Evolutionary conservation across 2,888 invertebrate genomes (phyloP).

Genomic region (Hymenopus coronatus): DNA sequence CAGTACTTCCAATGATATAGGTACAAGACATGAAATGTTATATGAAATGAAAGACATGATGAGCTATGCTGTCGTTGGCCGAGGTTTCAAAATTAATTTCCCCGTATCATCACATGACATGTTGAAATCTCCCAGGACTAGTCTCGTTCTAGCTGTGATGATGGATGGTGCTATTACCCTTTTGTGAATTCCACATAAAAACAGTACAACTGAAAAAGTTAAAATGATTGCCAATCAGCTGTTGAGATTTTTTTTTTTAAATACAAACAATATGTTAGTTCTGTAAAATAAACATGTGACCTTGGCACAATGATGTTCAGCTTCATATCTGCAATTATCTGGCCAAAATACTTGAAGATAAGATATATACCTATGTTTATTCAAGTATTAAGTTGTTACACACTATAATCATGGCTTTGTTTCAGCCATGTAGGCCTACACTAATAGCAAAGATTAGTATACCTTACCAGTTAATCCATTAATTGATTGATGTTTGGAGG

Average conservation of each 20-base stretch:
- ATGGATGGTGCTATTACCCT: constrained; percentile 95
- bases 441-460: too few relatives aligned
- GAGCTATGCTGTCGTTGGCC: constrained; percentile 54
- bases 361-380: too few relatives aligned
- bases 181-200: constrained; percentile 91
- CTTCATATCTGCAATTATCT: too few relatives aligned
- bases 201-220: constrained; percentile 69
- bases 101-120: constrained; percentile 98
- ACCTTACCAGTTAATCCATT: too few relatives aligned
- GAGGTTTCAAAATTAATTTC: constrained; percentile 88
- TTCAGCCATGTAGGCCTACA: too few relatives aligned
- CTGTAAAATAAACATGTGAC: background rate
- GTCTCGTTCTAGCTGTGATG: constrained; percentile 86
- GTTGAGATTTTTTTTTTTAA: background rate
- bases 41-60: background rate
- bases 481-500: too few relatives aligned
- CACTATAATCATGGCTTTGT: too few relatives aligned
- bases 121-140: constrained; percentile 90
- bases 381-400: too few relatives aligned
- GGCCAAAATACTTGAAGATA: too few relatives aligned
- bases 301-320: too few relatives aligned
- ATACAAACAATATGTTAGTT: background rate
- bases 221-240: background rate
- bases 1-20: background rate
- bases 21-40: background rate